These are phyloP conservation scores for Hydrotaea diabolus DNA, from an alignment of 2,888 invertebrate genomes.

Conservation along the genomic window DNA sequence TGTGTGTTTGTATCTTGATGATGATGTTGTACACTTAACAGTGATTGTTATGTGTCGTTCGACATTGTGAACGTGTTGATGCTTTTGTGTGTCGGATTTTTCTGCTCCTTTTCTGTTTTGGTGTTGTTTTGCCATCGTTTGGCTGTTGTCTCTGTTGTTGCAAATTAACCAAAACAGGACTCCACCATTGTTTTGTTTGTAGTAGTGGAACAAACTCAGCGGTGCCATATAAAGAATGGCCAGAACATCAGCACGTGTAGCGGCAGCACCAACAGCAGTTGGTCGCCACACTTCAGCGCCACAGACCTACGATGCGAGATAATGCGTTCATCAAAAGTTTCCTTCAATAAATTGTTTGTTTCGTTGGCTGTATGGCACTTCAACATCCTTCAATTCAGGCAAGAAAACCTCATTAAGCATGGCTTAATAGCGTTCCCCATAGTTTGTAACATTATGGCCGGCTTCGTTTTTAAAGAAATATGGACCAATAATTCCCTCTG, in stretches of 20 bases:
- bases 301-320: no score
- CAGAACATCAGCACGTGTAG: background rate
- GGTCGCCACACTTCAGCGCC: no score
- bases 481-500: no score
- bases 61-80: constrained; percentile 12
- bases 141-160: constrained; percentile 22
- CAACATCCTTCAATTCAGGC: no score
- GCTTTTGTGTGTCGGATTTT: background rate
- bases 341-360: no score
- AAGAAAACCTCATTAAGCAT: no score
- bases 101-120: background rate
- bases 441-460: no score
- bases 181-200: constrained; percentile 44
- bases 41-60: constrained; percentile 43
- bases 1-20: background rate
- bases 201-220: background rate
- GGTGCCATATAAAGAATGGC: background rate
- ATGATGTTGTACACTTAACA: constrained; percentile 31
- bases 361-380: no score
- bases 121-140: background rate
- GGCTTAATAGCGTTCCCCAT: no score
- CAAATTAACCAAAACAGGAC: constrained; percentile 36
- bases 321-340: no score
- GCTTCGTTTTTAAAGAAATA: no score
- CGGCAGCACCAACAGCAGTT: background rate